Percentiles rank a stretch among this genome's conserved stretches.
These are phyloP conservation scores for Catharus minimus DNA, from an alignment of 2,113 vertebrate genomes.

Conservation along the genomic window DNA sequence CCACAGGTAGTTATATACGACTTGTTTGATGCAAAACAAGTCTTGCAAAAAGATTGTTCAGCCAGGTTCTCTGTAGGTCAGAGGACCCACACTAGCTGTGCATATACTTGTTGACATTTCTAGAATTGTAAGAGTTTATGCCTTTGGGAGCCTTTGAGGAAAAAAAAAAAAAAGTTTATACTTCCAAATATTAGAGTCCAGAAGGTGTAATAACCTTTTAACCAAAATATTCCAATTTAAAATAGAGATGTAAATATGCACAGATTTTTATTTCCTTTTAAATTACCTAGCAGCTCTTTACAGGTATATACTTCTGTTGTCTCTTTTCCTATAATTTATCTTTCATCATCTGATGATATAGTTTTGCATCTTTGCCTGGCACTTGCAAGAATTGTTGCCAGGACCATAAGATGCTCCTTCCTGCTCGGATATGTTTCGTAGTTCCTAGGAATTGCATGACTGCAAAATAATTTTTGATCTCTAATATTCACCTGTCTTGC, in stretches of 20 bases:
- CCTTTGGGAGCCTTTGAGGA: not conserved
- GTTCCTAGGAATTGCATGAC: not conserved
- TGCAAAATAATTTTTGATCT: not conserved
- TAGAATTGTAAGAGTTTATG: not conserved
- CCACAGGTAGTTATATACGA: not conserved
- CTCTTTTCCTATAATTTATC: not conserved
- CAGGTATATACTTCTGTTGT: not conserved
- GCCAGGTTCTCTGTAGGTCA: not conserved
- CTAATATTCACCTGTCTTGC: not conserved
- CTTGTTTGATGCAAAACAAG: not conserved
- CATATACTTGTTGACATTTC: not conserved
- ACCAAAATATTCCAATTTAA: not conserved
- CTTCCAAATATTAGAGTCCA: not conserved
- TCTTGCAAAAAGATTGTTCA: not conserved
- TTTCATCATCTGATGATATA: slow-evolving; percentile 12
- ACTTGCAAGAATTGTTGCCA: not conserved
- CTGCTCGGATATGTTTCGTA: not conserved
- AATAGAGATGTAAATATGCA: not conserved
- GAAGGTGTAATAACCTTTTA: not conserved
- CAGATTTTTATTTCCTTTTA: not conserved
- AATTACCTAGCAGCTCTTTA: not conserved
- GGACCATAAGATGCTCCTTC: not conserved
- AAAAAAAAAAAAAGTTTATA: not conserved
- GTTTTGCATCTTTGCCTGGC: not conserved
- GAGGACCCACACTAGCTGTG: not conserved